Conservation (phyloP, 2,797 vertebrate species). For the Tarsius wallacei region DNA sequence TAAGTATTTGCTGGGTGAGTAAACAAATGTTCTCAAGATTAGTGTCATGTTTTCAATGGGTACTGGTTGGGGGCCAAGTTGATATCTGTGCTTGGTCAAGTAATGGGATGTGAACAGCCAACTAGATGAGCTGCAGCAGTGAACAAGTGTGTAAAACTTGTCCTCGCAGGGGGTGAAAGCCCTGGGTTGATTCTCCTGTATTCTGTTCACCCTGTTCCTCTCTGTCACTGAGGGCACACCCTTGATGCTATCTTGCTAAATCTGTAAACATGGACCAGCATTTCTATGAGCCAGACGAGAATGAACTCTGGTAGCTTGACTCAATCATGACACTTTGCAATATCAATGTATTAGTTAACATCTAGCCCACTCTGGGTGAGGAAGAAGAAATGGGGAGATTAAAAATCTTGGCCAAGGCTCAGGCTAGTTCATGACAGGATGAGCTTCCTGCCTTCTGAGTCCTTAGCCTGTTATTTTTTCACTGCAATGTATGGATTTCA, state of each 20-base stretch:
- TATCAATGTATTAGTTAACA: not conserved
- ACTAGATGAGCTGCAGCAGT: not conserved
- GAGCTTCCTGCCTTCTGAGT: not conserved
- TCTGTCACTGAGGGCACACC: not conserved
- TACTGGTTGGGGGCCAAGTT: not conserved
- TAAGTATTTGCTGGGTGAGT: not conserved
- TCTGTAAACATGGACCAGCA: not conserved
- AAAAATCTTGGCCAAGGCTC: not conserved
- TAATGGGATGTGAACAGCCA: not conserved
- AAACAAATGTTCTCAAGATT: not conserved
- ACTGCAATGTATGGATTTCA: not conserved
- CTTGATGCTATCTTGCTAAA: not conserved
- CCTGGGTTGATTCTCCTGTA: not conserved
- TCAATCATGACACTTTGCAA: not conserved
- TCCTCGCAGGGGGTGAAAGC: not conserved
- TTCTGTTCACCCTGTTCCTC: not conserved
- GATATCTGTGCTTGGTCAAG: not conserved
- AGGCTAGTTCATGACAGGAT: not conserved
- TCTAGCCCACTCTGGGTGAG: not conserved
- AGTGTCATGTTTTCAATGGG: not conserved
- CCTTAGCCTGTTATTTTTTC: not conserved
- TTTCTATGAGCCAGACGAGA: not conserved
- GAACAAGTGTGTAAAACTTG: not conserved
- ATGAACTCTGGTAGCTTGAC: not conserved
- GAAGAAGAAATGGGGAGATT: not conserved